Conservation (phyloP, 2,113 vertebrate genomes). For the Sinocyclocheilus anshuiensis region DNA sequence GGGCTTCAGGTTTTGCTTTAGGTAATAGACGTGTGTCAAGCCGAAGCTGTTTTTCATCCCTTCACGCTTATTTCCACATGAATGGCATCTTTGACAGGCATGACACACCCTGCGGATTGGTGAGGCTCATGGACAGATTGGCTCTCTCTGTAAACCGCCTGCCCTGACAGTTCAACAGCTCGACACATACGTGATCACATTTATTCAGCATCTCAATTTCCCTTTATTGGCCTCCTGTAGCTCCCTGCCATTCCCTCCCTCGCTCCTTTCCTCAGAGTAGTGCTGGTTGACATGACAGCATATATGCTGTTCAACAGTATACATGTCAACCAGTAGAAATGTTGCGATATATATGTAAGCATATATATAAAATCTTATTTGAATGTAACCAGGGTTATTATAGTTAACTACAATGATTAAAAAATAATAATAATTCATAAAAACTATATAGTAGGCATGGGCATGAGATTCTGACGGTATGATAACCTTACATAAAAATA, state of each 20-base stretch:
- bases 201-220: not conserved
- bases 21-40: not conserved
- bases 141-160: slow-evolving; percentile 60
- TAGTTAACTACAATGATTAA: too few relatives aligned
- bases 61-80: slow-evolving; percentile 53
- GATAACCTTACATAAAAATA: too few relatives aligned
- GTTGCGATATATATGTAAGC: too few relatives aligned
- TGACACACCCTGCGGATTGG: slow-evolving; percentile 63
- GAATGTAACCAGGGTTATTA: too few relatives aligned
- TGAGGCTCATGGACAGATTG: slow-evolving; percentile 59
- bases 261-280: not conserved
- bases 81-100: slow-evolving; percentile 57
- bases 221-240: not conserved
- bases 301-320: not conserved
- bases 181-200: slow-evolving; percentile 47
- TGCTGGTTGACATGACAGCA: not conserved
- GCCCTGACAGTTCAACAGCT: slow-evolving; percentile 63
- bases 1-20: not conserved
- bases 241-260: not conserved
- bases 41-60: slow-evolving; percentile 12
- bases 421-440: too few relatives aligned
- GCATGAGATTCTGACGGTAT: too few relatives aligned
- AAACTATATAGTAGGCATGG: too few relatives aligned
- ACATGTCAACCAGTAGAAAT: not conserved
- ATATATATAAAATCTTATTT: too few relatives aligned